Conservation (phyloP, 35 echinoderm and acorn worm genomes). For the Apostichopus japonicus region DNA sequence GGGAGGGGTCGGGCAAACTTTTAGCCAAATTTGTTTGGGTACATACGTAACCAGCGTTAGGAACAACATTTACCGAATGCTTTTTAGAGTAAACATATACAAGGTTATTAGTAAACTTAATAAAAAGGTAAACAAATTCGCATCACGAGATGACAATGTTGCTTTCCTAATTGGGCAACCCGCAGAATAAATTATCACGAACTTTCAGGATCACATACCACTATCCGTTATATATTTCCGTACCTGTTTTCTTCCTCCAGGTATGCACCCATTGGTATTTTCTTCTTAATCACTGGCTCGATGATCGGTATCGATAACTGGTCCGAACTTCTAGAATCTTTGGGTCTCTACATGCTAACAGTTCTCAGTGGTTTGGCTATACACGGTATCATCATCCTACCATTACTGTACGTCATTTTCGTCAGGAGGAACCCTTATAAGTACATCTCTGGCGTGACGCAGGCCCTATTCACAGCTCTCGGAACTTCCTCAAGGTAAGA, state of each 20-base stretch:
- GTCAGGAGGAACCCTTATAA: constrained; percentile 78
- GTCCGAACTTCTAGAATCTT: constrained; percentile 65
- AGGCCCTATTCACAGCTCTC: constrained; percentile 91
- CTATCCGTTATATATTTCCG: too few species aligned
- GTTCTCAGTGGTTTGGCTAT: constrained; percentile 82
- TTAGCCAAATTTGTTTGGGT: too few species aligned
- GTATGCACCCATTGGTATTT: constrained; percentile 99
- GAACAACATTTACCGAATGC: too few species aligned
- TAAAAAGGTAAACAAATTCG: too few species aligned
- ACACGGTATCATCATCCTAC: constrained; percentile 85
- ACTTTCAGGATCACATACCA: too few species aligned
- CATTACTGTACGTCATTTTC: constrained; percentile 72
- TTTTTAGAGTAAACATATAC: too few species aligned
- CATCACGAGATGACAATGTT: too few species aligned
- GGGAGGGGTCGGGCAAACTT: too few species aligned
- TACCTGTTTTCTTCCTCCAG: constrained; percentile 26
- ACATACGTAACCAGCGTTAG: too few species aligned
- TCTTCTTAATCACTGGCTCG: constrained; percentile 89
- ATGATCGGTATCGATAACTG: constrained; percentile 88
- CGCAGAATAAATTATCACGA: too few species aligned
- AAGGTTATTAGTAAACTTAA: too few species aligned
- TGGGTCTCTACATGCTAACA: constrained; percentile 91
- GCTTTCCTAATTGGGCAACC: too few species aligned
- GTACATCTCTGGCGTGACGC: constrained; percentile 64
- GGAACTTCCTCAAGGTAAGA: constrained; percentile 97